These are phyloP conservation scores for Peucedramus taeniatus DNA, from an alignment of 2,113 vertebrate genomes.

Conservation along the genomic window DNA sequence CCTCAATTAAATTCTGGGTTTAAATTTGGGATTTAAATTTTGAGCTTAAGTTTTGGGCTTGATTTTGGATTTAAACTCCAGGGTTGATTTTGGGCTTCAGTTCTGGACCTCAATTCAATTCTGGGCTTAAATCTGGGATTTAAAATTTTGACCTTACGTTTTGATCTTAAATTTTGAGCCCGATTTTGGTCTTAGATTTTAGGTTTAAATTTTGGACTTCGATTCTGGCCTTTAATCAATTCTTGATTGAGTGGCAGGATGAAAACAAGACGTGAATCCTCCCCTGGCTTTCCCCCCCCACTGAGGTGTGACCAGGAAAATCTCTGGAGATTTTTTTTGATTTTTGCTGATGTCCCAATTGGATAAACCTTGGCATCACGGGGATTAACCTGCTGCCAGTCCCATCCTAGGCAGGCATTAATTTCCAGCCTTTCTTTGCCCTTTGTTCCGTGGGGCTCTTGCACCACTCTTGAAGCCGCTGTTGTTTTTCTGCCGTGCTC, in stretches of 20 bases:
- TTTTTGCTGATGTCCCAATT: accelerated
- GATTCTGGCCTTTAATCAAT: accelerated
- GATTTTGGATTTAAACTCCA: not conserved
- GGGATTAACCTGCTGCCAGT: not conserved
- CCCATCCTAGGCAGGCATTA: not conserved
- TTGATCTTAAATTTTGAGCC: not conserved
- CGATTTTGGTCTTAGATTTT: not conserved
- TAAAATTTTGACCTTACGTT: not conserved
- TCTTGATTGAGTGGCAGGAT: not conserved
- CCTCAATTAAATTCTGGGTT: too few relatives aligned
- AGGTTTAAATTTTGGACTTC: not conserved
- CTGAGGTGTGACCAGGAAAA: not conserved
- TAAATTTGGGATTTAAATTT: too few relatives aligned
- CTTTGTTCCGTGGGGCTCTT: constrained; percentile 4
- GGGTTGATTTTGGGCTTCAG: not conserved
- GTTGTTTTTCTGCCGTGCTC: not conserved
- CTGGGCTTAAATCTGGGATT: not conserved
- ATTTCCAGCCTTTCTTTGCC: constrained; percentile 29
- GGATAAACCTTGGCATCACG: not conserved
- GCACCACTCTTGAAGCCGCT: not conserved
- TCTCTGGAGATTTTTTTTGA: not conserved
- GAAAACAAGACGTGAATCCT: not conserved
- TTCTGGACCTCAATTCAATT: not conserved
- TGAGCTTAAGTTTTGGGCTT: not conserved
- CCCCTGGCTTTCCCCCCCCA: not conserved